Base-by-base conservation (phyloP, 2,113 vertebrate genomes). In the Sinocyclocheilus anshuiensis region DNA sequence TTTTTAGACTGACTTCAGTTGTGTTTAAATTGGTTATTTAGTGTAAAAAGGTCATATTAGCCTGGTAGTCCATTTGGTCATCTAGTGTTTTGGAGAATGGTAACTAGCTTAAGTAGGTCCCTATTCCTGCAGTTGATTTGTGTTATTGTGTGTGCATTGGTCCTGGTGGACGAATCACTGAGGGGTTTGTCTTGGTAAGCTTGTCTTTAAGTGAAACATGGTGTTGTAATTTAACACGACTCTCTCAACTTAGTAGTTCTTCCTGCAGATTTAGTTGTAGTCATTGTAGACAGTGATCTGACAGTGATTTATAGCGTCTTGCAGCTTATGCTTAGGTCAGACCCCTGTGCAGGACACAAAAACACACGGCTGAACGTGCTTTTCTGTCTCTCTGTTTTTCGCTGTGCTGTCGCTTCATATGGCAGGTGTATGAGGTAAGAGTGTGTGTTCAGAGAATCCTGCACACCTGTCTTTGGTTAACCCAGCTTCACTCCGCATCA, bases 391-490 rank as follows among this genome's bases (percentile, higher is more conserved):
- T 88, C 59, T 93, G 76, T 90, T 93, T 93, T 89, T 91, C 90
- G 91, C 94, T 95, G 94, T 95, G 97, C 97, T 97, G 94, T 95
- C 94, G 84, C 95, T 95, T 95, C 95, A 95, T 94, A 92, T 72
- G 96, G 95, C 97, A 99, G 98, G 98, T 99, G 90, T 97, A 97
- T 87, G 98, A 99, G 98, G 98, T 99, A 99, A 99, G 98, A 94
- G 67, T 95, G 84, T 95, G 84, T 87, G 81, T 91, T 91, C 93
- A 10, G 67, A 78, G 74, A 69, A 72, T 55, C 84, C 67, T 74
- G 80, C 48, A 72, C 85, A 85, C 86, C 87, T 90, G 72, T 89
- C 82, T 65, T 61, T 65, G 88, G 92, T 90, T 92, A 93, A 87
- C 92, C 89, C 90, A 92, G 93, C 95, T 94, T 93, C 90, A 77